Evolutionary conservation across 2,797 vertebrate genomes (phyloP), one percentile per base, ranked within the genome.

Genomic region (Spea hammondii): DNA sequence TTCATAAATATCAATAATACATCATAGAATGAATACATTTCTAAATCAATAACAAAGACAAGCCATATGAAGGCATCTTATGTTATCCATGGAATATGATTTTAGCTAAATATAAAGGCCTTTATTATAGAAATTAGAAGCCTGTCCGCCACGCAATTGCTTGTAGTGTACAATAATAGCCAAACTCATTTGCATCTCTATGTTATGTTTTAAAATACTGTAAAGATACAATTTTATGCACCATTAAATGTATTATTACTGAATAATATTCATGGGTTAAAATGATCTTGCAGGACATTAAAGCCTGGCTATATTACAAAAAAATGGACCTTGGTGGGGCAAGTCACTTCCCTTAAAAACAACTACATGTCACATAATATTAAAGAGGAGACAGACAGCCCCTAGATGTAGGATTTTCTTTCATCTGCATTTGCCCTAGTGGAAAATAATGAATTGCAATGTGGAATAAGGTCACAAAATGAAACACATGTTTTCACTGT

Each of bases 401-500:
- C 59, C 67, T 60, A 72, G 66, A 69, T 60, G 67, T 60, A 60
- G 32, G 48, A 51, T 54, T 77, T 67, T 72, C 79, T 77, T 80
- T 68, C 70, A 68, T 53, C 69, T 76, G 79, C 74, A 62, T 48
- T 65, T 70, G 62, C 69, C 74, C 57, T 50, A 60, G 62, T 62
- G 51, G 53, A 77, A 81, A 64, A 71, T 54, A 81, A 60, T 60
- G 73, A 60, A 65, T 67, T 81, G 70, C 62, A 47, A 44, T 73
- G 64, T 76, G 47, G 60, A 55, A 72, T n/a, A 81, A 67, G 64
- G 74, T 59, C 59, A 68, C 69, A 72, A 68, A 77, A 81, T 80
- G 8, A 81, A 77, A 81, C 74, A 81, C 53, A 76, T 72, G 70
- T 76, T 81, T 81, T 48, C 70, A 77, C 51, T 77, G 69, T 77